A percentile compares a stretch with the other conserved stretches of the same genome.
phyloP scores from a whole-genome alignment of 2,888 invertebrate species.

The Diaprepes abbreviatus region DNA sequence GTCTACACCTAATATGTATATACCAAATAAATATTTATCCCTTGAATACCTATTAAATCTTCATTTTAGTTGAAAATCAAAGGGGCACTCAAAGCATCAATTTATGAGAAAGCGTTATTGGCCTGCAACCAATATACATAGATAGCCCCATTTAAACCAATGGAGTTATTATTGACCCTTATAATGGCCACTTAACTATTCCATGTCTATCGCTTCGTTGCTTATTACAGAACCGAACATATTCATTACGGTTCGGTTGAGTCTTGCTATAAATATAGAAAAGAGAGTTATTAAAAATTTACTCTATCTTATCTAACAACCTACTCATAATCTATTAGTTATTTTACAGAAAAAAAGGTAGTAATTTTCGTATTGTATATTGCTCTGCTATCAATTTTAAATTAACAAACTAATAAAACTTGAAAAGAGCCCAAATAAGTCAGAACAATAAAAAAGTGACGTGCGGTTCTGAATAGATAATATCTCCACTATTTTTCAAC shows the following conservation, averaged over 20 bases:
- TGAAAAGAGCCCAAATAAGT: no score
- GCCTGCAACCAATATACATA: conserved; percentile 33
- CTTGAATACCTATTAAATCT: conserved; percentile 5
- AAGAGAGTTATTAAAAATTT: neutral
- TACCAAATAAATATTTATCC: no score
- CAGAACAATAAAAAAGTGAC: no score
- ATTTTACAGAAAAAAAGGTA: no score
- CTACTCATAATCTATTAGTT: no score
- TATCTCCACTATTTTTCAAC: no score
- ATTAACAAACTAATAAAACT: no score
- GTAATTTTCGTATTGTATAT: no score
- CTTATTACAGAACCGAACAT: conserved; percentile 32
- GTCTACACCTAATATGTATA: no score
- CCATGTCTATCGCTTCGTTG: conserved; percentile 37
- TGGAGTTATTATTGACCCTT: conserved; percentile 47
- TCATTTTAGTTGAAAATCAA: conserved; percentile 10
- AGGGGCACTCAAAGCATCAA: conserved; percentile 37
- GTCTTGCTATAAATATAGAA: conserved; percentile 10
- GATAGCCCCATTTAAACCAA: conserved; percentile 37
- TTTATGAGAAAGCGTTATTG: conserved; percentile 41
- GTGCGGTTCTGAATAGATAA: no score
- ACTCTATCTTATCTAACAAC: no score
- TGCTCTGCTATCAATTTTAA: no score
- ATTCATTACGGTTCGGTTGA: conserved; percentile 29
- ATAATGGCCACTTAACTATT: conserved; percentile 47